Evolutionary conservation across 1,140 invertebrate genomes (phyloP), one percentile per base, ranked within the genome.

Genomic region (Ceratosolen fusciceps): DNA sequence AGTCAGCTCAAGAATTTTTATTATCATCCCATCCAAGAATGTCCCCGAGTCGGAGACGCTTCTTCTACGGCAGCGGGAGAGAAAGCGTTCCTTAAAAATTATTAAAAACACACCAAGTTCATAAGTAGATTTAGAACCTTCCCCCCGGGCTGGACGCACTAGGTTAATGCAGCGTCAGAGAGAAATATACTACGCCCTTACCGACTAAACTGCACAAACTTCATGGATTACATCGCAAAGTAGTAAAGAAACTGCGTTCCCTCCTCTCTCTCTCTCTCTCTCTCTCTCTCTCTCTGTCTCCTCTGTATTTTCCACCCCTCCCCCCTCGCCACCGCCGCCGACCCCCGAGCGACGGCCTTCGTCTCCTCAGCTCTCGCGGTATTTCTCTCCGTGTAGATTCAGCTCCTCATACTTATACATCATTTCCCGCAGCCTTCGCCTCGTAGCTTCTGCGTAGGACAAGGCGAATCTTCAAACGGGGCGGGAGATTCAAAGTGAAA

Each of bases 81-180:
- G 34, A 12, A 37, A 65, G 60, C 49, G 21, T 21, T n/a, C 24
- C 37, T 56, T 60, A 71, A 62, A 65, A 78, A 72, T 78, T 78
- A 78, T 62, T 78, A 65, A 78, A 78, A 78, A 78, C 72, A 72
- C 54, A 72, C 76, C 71, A 62, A 60, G 68, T 78, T 78, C 16
- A 52, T 78, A 78, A 78, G 68, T 72, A 72, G 76, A 72, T 78
- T 78, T 62, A 72, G 39, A 24, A 72, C 26, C 49, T 71, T 71
- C 0, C 14, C 19, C 47, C 47, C 39, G 56, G n/a, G 21, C 39
- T n/a, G 24, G 47, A 52, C 10, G 29, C 29, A 62, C 39, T 78
- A 72, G 43, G 68, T 78, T 78, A 78, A 78, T 78, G 37, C 76
- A 78, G 56, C 54, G 68, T 78, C 62, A 78, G 26, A 37, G 24